Percentiles rank a stretch among this genome's conserved stretches.
Conservation (phyloP, 2,888 invertebrate species). For the Ophraella communa region DNA sequence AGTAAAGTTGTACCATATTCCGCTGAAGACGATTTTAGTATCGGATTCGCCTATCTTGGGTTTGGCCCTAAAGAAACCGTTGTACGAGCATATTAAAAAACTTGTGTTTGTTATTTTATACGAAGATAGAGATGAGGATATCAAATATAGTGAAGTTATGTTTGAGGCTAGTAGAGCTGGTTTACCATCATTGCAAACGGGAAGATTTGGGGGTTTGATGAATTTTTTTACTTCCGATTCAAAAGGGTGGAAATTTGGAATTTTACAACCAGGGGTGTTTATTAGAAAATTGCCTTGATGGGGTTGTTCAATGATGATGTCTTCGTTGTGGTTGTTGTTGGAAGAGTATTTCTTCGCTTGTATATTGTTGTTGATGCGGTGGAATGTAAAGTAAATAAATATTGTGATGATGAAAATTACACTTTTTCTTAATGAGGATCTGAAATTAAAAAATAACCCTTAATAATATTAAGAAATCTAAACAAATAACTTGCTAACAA, state of each 20-base stretch:
- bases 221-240: constrained; percentile 42
- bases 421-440: no score
- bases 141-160: constrained; percentile 65
- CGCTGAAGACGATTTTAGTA: constrained; percentile 60
- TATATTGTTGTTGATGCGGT: no score
- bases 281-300: constrained; percentile 32
- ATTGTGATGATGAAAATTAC: no score
- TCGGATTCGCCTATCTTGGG: constrained; percentile 61
- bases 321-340: no score
- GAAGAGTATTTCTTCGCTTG: no score
- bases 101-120: constrained; percentile 61
- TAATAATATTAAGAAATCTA: no score
- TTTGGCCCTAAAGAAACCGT: constrained; percentile 65
- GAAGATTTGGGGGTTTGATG: constrained; percentile 11
- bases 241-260: constrained; percentile 43
- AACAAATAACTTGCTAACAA: no score
- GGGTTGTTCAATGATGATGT: no score
- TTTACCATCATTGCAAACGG: constrained; percentile 59
- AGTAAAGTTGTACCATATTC: constrained; percentile 62
- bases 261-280: constrained; percentile 44
- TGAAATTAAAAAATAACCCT: no score
- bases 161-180: constrained; percentile 67
- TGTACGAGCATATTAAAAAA: constrained; percentile 68
- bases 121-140: constrained; percentile 59
- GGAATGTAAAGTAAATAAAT: no score